Evolutionary conservation across 2,113 vertebrate genomes (phyloP).

Genomic region (Rallus limicola): DNA sequence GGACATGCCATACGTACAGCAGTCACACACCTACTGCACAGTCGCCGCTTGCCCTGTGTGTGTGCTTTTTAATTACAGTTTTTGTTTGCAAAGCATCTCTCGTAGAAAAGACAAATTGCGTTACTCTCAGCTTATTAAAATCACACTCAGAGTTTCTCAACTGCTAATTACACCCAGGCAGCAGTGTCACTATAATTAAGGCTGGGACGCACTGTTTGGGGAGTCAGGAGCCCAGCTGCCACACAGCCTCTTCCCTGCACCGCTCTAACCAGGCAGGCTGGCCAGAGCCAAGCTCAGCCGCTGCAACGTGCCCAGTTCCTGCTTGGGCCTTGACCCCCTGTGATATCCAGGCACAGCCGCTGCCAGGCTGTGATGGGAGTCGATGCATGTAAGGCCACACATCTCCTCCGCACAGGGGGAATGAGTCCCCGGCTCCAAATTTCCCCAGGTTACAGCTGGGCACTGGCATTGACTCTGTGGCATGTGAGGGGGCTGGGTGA

Average conservation of each 20-base stretch:
- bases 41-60: background rate
- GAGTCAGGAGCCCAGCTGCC: background rate
- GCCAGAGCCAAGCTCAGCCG: background rate
- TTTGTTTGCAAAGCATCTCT: conserved; percentile 16
- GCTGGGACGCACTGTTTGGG: background rate
- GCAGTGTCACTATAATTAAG: conserved; percentile 21
- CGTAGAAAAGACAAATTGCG: conserved; percentile 21
- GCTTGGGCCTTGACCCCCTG: background rate
- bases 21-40: background rate
- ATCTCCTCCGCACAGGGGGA: background rate
- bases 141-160: conserved; percentile 20
- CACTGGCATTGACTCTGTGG: background rate
- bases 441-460: background rate
- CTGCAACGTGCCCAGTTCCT: accelerated
- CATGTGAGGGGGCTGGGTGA: background rate
- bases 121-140: conserved; percentile 54
- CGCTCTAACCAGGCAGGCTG: accelerated
- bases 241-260: background rate
- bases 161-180: conserved; percentile 30
- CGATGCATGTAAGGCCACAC: background rate
- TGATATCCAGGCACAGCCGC: background rate
- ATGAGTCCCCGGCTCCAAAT: accelerated
- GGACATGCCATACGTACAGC: accelerated
- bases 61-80: background rate
- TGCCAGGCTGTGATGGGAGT: accelerated